Conservation (phyloP, 2,888 invertebrate species). For the Leptura quadrifasciata region DNA sequence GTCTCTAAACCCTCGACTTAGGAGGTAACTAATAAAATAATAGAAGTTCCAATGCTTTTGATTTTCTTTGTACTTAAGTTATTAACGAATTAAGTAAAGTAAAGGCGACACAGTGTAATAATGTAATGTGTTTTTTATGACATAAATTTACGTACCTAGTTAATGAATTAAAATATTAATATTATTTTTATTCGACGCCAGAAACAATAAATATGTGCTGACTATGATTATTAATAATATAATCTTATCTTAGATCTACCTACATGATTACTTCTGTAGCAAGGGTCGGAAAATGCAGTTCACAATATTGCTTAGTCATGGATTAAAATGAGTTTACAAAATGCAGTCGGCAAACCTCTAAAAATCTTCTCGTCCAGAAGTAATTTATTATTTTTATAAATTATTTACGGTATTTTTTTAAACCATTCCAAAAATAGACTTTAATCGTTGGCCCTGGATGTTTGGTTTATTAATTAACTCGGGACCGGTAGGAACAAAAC, state of each 20-base stretch:
- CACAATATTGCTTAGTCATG: conserved; percentile 39
- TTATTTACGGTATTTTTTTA: conserved; percentile 25
- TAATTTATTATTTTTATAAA: conserved; percentile 37
- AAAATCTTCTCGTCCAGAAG: conserved; percentile 23
- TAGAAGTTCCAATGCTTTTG: too few relatives aligned
- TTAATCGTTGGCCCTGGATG: background rate
- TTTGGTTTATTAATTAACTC: background rate
- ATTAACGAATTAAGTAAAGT: too few relatives aligned
- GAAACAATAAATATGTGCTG: conserved; percentile 19
- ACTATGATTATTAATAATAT: conserved; percentile 32
- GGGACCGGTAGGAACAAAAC: background rate
- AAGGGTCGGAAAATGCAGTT: conserved; percentile 37
- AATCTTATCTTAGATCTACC: conserved; percentile 31
- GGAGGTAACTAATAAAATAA: too few relatives aligned
- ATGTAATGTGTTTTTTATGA: too few relatives aligned
- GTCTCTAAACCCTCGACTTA: too few relatives aligned
- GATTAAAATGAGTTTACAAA: conserved; percentile 39
- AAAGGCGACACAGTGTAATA: too few relatives aligned
- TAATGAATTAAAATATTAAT: background rate
- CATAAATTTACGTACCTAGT: too few relatives aligned
- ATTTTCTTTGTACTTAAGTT: too few relatives aligned
- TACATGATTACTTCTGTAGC: conserved; percentile 31
- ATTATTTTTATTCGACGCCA: background rate
- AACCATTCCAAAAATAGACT: conserved; percentile 10
- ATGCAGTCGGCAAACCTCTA: conserved; percentile 37